phyloP scores from a whole-genome alignment of 1,140 invertebrate genomes.

The Leptinotarsa lineolata region DNA sequence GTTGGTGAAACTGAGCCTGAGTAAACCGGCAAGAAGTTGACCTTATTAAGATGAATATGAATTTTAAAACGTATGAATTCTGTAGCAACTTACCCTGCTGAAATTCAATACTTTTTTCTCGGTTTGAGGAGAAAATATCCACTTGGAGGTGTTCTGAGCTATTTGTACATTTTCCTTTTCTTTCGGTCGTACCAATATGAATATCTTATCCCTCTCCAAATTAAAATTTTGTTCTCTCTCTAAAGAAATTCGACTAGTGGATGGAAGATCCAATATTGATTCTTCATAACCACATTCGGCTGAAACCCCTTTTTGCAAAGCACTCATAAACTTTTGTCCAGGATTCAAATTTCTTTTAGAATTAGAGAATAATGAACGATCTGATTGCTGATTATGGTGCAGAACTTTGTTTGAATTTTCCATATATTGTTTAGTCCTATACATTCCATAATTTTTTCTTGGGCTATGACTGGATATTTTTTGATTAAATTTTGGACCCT shows the following conservation, averaged over 20 bases:
- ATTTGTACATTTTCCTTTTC: conserved; percentile 55
- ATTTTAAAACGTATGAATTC: not conserved
- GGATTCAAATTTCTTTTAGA: too few relatives aligned
- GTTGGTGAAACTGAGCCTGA: too few relatives aligned
- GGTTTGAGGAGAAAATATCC: conserved; percentile 56
- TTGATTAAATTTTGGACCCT: too few relatives aligned
- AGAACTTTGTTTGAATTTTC: too few relatives aligned
- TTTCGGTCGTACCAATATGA: conserved; percentile 56
- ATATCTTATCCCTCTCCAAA: conserved; percentile 46
- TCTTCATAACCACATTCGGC: not conserved
- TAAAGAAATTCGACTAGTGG: not conserved
- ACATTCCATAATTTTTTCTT: too few relatives aligned
- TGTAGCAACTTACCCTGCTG: conserved; percentile 52
- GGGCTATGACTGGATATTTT: too few relatives aligned
- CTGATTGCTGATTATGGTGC: too few relatives aligned
- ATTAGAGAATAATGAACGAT: too few relatives aligned
- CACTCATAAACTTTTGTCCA: not conserved
- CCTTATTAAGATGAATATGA: not conserved
- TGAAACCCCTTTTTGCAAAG: not conserved
- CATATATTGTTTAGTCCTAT: too few relatives aligned
- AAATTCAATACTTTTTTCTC: conserved; percentile 56
- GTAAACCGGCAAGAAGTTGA: too few relatives aligned
- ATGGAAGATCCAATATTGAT: not conserved
- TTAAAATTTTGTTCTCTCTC: not conserved
- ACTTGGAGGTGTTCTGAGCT: conserved; percentile 52